phyloP scores from a whole-genome alignment of 2,797 vertebrate species.

The Thripadectes ignobilis region DNA sequence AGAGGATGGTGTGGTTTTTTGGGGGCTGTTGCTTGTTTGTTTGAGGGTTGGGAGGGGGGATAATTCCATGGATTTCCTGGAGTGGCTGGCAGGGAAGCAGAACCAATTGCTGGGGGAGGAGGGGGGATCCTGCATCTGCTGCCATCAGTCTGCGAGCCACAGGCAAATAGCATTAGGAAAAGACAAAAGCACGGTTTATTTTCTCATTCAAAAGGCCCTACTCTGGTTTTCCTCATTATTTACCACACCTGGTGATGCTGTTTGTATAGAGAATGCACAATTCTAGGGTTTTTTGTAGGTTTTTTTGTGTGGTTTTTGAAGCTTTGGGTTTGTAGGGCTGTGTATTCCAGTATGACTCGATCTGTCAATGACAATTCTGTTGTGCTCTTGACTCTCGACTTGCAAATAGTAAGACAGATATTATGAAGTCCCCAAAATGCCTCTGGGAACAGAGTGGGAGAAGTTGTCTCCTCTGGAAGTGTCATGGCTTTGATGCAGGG shows the following conservation, averaged over 20 bases:
- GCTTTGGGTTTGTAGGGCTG: not conserved
- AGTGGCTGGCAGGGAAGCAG: slow-evolving; percentile 45
- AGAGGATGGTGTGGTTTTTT: not conserved
- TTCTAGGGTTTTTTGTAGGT: not conserved
- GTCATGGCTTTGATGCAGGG: not conserved
- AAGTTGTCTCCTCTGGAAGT: not conserved
- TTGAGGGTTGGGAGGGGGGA: not conserved
- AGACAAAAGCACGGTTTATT: slow-evolving; percentile 66
- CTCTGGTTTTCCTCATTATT: not conserved
- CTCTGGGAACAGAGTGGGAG: not conserved
- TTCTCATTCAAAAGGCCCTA: not conserved
- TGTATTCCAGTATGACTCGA: not conserved
- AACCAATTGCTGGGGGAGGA: slow-evolving; percentile 46
- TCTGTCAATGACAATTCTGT: not conserved
- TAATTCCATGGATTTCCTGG: not conserved
- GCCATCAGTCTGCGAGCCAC: slow-evolving; percentile 60
- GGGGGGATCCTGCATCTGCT: slow-evolving; percentile 69
- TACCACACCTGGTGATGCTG: not conserved
- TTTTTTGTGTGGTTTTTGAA: not conserved
- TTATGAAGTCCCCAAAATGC: not conserved
- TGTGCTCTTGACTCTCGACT: not conserved
- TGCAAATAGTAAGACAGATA: not conserved
- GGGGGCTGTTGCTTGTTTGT: not conserved
- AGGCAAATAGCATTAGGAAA: not conserved
- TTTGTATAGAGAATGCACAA: not conserved